Base-by-base conservation (phyloP, 2,797 vertebrate genomes). In the Orientallactaga sibirica region DNA sequence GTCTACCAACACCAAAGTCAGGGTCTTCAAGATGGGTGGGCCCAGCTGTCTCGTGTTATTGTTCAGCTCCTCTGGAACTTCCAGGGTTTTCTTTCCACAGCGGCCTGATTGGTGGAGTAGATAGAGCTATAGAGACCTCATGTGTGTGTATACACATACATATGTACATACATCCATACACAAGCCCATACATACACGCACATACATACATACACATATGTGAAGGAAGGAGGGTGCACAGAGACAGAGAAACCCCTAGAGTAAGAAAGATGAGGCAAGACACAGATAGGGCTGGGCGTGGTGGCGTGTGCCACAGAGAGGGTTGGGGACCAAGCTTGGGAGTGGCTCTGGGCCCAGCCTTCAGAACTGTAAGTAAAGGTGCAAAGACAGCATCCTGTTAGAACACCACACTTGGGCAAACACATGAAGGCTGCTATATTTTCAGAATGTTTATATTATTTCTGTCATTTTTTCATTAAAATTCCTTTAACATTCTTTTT, bases 401-500 rank as follows among this genome's bases (percentile, higher is more conserved):
- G 81, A 48, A 29, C 14, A 15, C 71, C 27, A 11, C 7, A 37
- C 48, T 48, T 66, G 15, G 27, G 64, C 62, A 73, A 41, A 61
- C 52, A 88, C 58, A 67, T 18, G 70, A 78, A 88, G 85, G 37
- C 37, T 61, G 20, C 24, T 78, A 48, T 66, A n/a, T 25, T 76
- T 93, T 76, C 27, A 64, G 64, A 79, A 29, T n/a, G 7, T 68
- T 43, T 78, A 8, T 68, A 5, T 86, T 37, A 11, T 73, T 83
- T 88, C 33, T 58, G 3, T 73, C 71, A 24, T 3, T 74, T 27
- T 83, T 16, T 27, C 67, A 24, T 70, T 81, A 58, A 93, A 86
- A 74, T 61, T 73, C 84, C 81, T 14, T 70, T 95, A 64, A 97
- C 76, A 66, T 75, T 58, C 16, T 20, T 70, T 96, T 97, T 96